Base-by-base conservation (phyloP, 2,888 invertebrate genomes). In the Cyrtodaria siliqua region DNA sequence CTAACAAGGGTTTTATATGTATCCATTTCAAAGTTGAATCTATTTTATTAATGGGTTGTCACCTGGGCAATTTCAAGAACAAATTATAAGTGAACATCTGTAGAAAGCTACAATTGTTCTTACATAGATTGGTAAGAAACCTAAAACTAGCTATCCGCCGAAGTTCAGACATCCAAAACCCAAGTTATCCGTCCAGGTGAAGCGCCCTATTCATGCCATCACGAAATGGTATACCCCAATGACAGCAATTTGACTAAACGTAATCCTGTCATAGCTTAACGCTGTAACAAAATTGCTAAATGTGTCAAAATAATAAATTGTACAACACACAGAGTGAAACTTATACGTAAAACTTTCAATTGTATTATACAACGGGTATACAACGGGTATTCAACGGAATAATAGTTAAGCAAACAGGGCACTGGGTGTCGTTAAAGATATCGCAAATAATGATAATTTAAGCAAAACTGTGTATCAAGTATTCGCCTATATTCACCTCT, bases 21-120 rank as follows among this genome's bases (percentile, higher is more conserved):
- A 60, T 60, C 60, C 23, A 12, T 49, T 70, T 62, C 47, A 42
- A 38, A 42, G 18, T 47, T 50, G 29, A 42, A 57, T n/a, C n/a
- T n/a, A n/a, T 42, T 52, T 64, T 59, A 71, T 71, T 57, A 64
- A 64, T 64, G 44, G 38, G 20, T n/a, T 64, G 71, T 59, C 70
- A 70, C 61, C 26, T 29, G 60, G 29, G 49, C 61, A 62, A 62
- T 50, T 12, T 4, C 14, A 50, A 20, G 38, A 50, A 62, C 29
- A 49, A 33, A 62, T 29, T 62, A 50, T 20, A 29, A 23, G 12
- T 33, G 33, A 62, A 33, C 61, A 62, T 62, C 61, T 62, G 61
- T 62, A 24, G 27, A 50, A 62, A 27, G 44, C 4, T 4, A 44
- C 16, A 44, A 44, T 16, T 44, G 44, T 44, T 44, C 20, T 44